Conservation (phyloP, 2,888 invertebrate genomes). For the Acrobasis consociella region DNA sequence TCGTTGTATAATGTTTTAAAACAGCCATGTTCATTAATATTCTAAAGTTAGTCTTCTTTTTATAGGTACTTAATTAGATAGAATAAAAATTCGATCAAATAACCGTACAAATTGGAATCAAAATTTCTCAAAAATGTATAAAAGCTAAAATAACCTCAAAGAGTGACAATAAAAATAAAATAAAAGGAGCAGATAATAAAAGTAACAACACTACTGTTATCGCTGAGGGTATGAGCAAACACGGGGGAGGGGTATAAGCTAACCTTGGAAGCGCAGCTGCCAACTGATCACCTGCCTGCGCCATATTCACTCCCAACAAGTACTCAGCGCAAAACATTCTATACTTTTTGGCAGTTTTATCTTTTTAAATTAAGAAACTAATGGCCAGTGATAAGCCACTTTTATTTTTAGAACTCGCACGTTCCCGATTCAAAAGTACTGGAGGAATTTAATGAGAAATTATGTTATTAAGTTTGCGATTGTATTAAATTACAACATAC, state of each 20-base stretch:
- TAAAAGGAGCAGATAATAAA: slow-evolving; percentile 24
- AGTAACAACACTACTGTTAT: slow-evolving; percentile 60
- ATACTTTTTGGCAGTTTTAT: slow-evolving; percentile 33
- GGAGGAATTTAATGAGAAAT: too few species aligned
- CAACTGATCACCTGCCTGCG: slow-evolving; percentile 69
- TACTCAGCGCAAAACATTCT: slow-evolving; percentile 49
- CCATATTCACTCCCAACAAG: slow-evolving; percentile 69
- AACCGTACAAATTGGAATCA: too few species aligned
- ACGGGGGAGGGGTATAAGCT: slow-evolving; percentile 55
- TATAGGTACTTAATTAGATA: too few species aligned
- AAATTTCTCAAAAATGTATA: neutral
- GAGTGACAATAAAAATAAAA: slow-evolving; percentile 32
- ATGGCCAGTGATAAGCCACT: slow-evolving; percentile 4
- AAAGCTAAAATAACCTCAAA: neutral
- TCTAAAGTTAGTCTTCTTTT: too few species aligned
- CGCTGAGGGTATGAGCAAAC: slow-evolving; percentile 52
- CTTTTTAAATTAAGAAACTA: slow-evolving; percentile 16
- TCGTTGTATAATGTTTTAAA: too few species aligned
- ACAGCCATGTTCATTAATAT: too few species aligned
- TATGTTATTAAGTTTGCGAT: too few species aligned
- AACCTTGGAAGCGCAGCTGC: slow-evolving; percentile 78
- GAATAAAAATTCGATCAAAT: too few species aligned
- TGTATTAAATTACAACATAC: too few species aligned
- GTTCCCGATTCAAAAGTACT: neutral
- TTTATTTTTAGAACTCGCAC: neutral